phyloP scores from a whole-genome alignment of 2,888 invertebrate genomes.

The Zootermopsis nevadensis region DNA sequence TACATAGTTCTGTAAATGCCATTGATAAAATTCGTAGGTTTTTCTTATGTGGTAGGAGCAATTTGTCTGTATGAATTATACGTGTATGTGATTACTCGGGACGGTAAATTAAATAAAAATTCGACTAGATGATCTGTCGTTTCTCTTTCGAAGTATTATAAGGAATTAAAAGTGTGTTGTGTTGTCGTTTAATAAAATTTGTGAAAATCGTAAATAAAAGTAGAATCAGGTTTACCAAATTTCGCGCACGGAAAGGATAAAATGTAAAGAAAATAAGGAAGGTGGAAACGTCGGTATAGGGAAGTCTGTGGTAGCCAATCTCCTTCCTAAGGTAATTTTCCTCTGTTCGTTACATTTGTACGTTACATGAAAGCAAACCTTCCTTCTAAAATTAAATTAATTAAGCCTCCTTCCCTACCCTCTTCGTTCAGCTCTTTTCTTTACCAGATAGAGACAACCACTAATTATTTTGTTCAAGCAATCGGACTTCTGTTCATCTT shows the following conservation, averaged over 20 bases:
- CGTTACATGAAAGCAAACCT: constrained; percentile 37
- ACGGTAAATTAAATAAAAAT: too few species aligned
- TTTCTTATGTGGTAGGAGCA: too few species aligned
- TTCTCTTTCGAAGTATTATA: too few species aligned
- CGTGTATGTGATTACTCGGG: too few species aligned
- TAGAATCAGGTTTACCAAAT: neutral
- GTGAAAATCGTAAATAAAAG: neutral
- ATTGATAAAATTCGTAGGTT: too few species aligned
- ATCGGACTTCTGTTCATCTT: neutral
- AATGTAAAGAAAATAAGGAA: neutral
- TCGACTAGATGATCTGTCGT: too few species aligned
- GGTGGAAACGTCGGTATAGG: neutral
- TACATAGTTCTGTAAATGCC: too few species aligned
- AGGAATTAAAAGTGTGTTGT: too few species aligned
- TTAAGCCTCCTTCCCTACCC: neutral
- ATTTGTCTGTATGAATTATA: too few species aligned
- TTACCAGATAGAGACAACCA: constrained; percentile 29
- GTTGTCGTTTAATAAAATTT: too few species aligned
- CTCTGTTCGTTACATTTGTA: constrained; percentile 1
- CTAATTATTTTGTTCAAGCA: constrained; percentile 40
- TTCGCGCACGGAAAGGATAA: neutral
- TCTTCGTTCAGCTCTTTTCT: neutral
- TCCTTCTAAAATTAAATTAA: constrained; percentile 29
- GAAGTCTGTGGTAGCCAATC: constrained; percentile 7
- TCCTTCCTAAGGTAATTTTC: constrained; percentile 17